Percentiles rank a stretch among this genome's conserved stretches.
These are phyloP conservation scores for Lucifuga dentata DNA, from an alignment of 2,113 vertebrate species.

Conservation along the genomic window DNA sequence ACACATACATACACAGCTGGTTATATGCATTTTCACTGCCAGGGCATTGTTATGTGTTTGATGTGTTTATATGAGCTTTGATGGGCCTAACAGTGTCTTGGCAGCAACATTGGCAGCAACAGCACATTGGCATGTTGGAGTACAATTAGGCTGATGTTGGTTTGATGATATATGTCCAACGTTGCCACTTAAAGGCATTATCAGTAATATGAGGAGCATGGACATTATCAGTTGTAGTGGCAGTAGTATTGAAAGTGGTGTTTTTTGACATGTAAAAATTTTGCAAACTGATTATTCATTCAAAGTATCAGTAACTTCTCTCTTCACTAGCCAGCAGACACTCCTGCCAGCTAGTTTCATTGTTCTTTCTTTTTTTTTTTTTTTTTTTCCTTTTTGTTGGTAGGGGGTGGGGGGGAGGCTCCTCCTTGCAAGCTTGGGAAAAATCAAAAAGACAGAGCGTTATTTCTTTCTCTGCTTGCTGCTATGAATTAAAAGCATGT, in stretches of 20 bases:
- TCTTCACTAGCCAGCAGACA: not conserved
- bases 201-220: no score
- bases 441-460: not conserved
- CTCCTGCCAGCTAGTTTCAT: no score
- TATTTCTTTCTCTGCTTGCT: not conserved
- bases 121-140: not conserved
- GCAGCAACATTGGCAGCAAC: constrained; percentile 36
- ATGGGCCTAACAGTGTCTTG: constrained; percentile 26
- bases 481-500: constrained; percentile 8
- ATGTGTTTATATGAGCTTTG: constrained; percentile 48
- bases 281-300: no score
- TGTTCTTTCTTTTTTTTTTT: no score
- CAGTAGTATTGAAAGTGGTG: no score
- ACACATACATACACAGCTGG: constrained; percentile 40
- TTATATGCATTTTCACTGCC: constrained; percentile 28
- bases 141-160: not conserved
- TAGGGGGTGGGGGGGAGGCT: no score
- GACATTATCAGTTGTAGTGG: no score
- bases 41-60: constrained; percentile 46
- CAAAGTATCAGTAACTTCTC: not conserved
- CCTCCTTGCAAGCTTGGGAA: no score
- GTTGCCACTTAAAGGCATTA: no score
- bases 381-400: no score
- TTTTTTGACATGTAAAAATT: no score
- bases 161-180: not conserved